Conservation (phyloP, 2,113 vertebrate genomes). For the Peromyscus californicus region DNA sequence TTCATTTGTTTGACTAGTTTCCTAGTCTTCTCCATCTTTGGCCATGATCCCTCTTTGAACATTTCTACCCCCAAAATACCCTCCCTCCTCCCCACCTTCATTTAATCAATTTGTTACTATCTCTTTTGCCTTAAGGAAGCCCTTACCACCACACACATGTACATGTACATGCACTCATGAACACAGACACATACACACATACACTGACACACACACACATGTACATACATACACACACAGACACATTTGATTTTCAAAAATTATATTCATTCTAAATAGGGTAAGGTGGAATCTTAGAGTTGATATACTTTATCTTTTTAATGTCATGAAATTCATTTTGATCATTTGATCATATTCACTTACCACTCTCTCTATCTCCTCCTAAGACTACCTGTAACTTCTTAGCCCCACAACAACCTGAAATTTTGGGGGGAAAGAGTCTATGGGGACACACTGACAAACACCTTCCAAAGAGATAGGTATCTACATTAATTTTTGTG, state of each 20-base stretch:
- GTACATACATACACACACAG: too few relatives aligned
- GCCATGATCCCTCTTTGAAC: background rate
- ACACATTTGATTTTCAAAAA: background rate
- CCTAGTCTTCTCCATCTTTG: background rate
- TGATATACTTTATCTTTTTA: background rate
- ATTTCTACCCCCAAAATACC: background rate
- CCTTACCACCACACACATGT: background rate
- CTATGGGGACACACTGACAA: background rate
- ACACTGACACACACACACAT: too few relatives aligned
- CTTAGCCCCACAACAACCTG: background rate
- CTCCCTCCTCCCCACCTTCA: too few relatives aligned
- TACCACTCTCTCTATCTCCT: background rate
- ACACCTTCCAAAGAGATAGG: too few relatives aligned
- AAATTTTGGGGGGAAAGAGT: background rate
- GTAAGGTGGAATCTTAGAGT: background rate
- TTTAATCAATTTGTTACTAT: background rate
- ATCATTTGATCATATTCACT: background rate
- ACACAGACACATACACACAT: background rate
- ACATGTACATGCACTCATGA: background rate
- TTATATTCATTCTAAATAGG: background rate
- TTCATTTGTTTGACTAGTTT: background rate
- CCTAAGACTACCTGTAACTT: background rate
- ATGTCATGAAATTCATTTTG: background rate
- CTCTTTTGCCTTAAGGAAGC: background rate
- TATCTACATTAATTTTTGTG: background rate